These are phyloP conservation scores for Seira sanloemensis DNA, from an alignment of 2,888 invertebrate genomes.

Conservation along the genomic window DNA sequence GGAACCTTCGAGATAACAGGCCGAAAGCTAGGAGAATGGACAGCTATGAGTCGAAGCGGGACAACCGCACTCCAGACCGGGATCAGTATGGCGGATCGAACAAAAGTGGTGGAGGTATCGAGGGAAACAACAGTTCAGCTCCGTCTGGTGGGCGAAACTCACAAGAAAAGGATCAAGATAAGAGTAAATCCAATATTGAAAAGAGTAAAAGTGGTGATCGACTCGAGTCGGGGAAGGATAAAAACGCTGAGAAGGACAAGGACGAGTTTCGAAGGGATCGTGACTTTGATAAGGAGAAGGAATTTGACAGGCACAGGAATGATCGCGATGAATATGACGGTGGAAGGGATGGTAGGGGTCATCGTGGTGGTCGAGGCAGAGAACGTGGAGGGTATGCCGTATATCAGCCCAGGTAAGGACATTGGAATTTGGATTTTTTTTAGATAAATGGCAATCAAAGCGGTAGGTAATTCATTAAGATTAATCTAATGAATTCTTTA, in stretches of 20 bases:
- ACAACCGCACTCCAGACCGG: constrained; percentile 60
- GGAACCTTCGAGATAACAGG: constrained; percentile 24
- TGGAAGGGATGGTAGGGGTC: constrained; percentile 34
- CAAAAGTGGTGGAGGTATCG: constrained; percentile 8
- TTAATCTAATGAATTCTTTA: no score
- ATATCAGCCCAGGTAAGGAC: constrained; percentile 61
- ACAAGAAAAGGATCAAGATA: constrained; percentile 42
- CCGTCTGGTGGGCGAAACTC: constrained; percentile 25
- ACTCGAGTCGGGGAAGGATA: constrained; percentile 39
- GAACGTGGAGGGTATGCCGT: constrained; percentile 67
- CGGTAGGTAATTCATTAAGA: no score
- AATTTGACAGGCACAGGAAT: constrained; percentile 32
- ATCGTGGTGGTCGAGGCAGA: constrained; percentile 37
- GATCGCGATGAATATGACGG: constrained; percentile 37
- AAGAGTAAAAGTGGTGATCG: constrained; percentile 50
- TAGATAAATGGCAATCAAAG: no score
- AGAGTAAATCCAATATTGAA: constrained; percentile 34
- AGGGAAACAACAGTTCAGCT: constrained; percentile 8
- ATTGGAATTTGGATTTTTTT: no score
- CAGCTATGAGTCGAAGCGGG: constrained; percentile 44
- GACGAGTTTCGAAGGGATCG: constrained; percentile 39
- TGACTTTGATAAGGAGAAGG: constrained; percentile 47
- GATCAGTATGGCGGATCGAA: constrained; percentile 20
- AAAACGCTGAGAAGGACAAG: constrained; percentile 32
- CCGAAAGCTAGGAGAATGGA: constrained; percentile 57